phyloP scores from a whole-genome alignment of 2,888 invertebrate genomes.

The Mongoloraphidia duomilia region DNA sequence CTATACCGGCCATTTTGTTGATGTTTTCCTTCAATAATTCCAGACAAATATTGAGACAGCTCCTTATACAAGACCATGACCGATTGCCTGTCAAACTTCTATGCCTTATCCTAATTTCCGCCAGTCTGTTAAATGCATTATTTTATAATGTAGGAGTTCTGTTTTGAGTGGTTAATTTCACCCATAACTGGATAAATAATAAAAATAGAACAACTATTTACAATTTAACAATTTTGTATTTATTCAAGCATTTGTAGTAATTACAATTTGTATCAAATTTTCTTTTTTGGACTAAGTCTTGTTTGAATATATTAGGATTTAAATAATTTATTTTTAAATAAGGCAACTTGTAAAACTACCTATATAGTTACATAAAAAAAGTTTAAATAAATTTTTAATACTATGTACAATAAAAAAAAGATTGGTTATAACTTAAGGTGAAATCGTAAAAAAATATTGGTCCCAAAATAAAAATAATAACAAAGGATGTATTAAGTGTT shows the following conservation, averaged over 20 bases:
- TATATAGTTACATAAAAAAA: no score
- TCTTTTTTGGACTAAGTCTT: background rate
- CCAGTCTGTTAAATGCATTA: no score
- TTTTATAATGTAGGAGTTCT: no score
- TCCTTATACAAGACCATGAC: no score
- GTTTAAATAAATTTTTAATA: background rate
- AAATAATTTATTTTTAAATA: conserved; percentile 6
- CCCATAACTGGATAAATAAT: no score
- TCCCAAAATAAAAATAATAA: conserved; percentile 38
- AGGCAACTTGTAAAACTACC: background rate
- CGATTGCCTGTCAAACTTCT: no score
- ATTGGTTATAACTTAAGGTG: conserved; percentile 26
- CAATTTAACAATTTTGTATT: conserved; percentile 19
- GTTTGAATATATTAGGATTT: conserved; percentile 5
- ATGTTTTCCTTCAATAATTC: no score
- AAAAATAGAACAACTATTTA: conserved; percentile 25
- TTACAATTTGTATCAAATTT: background rate
- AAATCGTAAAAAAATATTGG: conserved; percentile 35
- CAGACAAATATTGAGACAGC: no score
- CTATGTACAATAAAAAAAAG: conserved; percentile 14
- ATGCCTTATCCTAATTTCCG: no score
- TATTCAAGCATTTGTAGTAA: conserved; percentile 2
- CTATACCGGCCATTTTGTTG: no score
- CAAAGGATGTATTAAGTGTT: conserved; percentile 22
- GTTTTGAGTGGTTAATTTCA: no score